Percentiles rank a stretch among this genome's conserved stretches.
Conservation (phyloP, 2,888 invertebrate species). For the Drymonia ruficornis region DNA sequence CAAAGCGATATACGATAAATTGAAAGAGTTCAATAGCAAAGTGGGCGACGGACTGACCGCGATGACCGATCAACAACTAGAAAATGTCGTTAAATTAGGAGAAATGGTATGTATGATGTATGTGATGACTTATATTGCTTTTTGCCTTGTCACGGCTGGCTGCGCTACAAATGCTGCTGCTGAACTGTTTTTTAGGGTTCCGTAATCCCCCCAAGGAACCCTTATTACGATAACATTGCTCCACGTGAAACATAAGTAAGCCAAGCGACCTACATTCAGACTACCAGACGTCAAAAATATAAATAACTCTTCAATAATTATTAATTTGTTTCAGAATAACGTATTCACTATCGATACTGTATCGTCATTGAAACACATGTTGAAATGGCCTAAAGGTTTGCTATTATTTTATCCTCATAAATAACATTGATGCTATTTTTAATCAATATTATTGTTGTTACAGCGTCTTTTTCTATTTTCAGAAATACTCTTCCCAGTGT, state of each 20-base stretch:
- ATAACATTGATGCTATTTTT: no score
- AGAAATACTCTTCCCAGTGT: constrained; percentile 93
- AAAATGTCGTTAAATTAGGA: constrained; percentile 87
- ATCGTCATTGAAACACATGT: constrained; percentile 84
- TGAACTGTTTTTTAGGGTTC: no score
- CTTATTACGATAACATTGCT: no score
- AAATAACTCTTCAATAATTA: neutral
- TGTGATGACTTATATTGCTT: no score
- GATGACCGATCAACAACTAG: constrained; percentile 83
- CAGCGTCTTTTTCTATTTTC: constrained; percentile 40
- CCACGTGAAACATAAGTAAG: no score
- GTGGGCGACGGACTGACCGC: constrained; percentile 77
- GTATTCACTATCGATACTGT: constrained; percentile 76
- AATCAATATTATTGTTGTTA: neutral
- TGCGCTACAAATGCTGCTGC: no score
- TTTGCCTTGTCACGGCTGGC: no score
- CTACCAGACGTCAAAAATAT: no score
- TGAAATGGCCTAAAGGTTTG: constrained; percentile 90
- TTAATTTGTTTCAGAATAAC: constrained; percentile 62
- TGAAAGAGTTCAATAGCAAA: constrained; percentile 90
- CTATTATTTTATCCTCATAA: neutral
- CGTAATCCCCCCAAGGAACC: no score
- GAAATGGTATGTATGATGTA: constrained; percentile 75
- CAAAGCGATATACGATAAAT: constrained; percentile 89
- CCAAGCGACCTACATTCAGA: no score